Base-by-base conservation (phyloP, 2,888 invertebrate species). In the Clunio marinus region DNA sequence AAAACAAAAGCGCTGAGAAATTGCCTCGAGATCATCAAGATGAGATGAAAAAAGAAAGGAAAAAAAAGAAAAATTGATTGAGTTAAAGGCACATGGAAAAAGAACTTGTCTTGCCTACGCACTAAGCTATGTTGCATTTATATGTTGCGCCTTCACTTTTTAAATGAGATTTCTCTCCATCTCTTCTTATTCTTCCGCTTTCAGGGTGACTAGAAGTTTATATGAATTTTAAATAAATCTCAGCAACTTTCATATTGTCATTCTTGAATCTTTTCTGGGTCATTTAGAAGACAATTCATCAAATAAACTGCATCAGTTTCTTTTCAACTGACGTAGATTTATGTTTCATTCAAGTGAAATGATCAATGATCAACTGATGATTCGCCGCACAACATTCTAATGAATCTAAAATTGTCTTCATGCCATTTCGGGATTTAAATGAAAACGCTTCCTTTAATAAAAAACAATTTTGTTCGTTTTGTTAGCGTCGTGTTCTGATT, bases 71-170 rank as follows among this genome's bases (percentile, higher is more conserved):
- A 15, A 51, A 51, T 51, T 51, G 51, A 51, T 51, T 51, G 51
- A 51, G 51, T 20, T 17, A 10, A 22, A 41, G 41, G 41, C 41
- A 41, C 10, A 41, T 5, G 62, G 13, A 22, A 15, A 35, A 41
- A 63, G 46, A 46, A 46, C 63, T 63, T 63, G 63, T 63, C 63
- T 46, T 46, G 13, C 63, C 63, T 63, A 63, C 63, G 63, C 63
- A 63, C 51, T 22, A 51, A 51, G 22, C 46, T 63, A 63, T 63
- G 63, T 35, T 63, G 45, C 28, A 17, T 63, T 35, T 22, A 20
- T n/a, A 51, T 51, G 51, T 22, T 51, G n/a, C 17, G 51, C 51
- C 20, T 22, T 17, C 22, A 7, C n/a, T 51, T 4, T 32, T 51
- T 17, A 20, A 17, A 51, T 51, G 8, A 17, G 22, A 51, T 51